phyloP scores from a whole-genome alignment of 2,797 vertebrate species.

The Poecile montanus region DNA sequence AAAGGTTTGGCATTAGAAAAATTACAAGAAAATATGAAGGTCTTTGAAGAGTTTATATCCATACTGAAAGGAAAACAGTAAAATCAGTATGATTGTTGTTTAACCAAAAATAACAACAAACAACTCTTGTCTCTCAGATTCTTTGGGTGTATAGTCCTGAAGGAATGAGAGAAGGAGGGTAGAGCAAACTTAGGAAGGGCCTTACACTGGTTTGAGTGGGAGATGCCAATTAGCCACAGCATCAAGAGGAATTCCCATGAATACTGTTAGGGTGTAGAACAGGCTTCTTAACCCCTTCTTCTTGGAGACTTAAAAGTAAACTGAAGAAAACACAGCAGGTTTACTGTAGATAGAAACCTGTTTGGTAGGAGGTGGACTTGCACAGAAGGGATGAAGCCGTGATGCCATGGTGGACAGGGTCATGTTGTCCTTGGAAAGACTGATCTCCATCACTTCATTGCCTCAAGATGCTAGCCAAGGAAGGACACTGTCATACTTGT shows the following conservation, averaged over 20 bases:
- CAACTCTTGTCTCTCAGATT: not conserved
- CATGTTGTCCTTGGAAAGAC: not conserved
- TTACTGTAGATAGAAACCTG: not conserved
- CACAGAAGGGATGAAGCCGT: not conserved
- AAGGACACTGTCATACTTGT: fast-evolving
- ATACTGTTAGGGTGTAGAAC: not conserved
- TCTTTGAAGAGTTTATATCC: not conserved
- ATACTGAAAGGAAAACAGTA: not conserved
- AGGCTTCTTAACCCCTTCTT: not conserved
- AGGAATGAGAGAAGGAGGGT: not conserved
- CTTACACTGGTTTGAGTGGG: not conserved
- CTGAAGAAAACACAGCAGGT: not conserved
- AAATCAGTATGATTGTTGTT: not conserved
- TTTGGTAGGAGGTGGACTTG: not conserved
- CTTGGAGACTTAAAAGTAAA: not conserved
- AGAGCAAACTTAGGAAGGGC: not conserved
- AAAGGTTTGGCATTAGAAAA: not conserved
- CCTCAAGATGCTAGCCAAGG: not conserved
- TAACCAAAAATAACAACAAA: not conserved
- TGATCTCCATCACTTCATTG: not conserved
- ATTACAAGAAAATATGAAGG: not conserved
- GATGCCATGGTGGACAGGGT: not conserved
- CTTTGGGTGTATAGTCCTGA: not conserved
- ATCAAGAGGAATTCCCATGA: not conserved
- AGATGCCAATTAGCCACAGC: not conserved